Base-by-base conservation (phyloP, 1,140 invertebrate genomes). In the Teleogryllus occipitalis region DNA sequence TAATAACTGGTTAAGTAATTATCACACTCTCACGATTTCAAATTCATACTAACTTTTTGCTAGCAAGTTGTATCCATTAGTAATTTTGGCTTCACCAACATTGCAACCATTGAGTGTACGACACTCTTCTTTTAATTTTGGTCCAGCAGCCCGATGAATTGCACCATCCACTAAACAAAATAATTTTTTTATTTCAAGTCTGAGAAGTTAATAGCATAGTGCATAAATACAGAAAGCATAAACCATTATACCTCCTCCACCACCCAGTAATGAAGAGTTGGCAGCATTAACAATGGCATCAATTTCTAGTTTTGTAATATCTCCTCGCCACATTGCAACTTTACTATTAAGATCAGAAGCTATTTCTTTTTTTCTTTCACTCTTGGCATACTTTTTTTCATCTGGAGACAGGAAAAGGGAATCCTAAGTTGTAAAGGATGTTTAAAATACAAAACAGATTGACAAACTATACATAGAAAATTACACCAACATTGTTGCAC, bases 261-360 rank as follows among this genome's bases (percentile, higher is more conserved):
- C 96, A 73, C 94, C 95, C 22, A 90, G 84, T 47, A 98, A 87
- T 15, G 85, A 85, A 8, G 89, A 90, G 87, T 98, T 98, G 3
- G 96, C 96, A 76, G 96, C 96, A 90, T 98, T 98, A 0, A 96
- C 95, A 84, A 98, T 96, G 7, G 91, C 94, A 89, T 97, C 96
- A 80, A 97, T 90, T 89, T 95, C 93, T 14, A 98, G 86, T 74
- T 88, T 89, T 0, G 96, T 97, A n/a, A 98, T 97, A 85, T 97
- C 95, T 12, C 95, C 95, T 85, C 87, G 86, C 87, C 89, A 94
- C 78, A 93, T 85, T 7, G 91, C 91, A 27, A 94, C 86, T 85
- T 92, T 93, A 14, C 89, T 84, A n/a, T 88, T 86, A 12, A 93
- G 81, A 7, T 84, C 82, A 48, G 83, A 81, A 82, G 90, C 84